phyloP scores from a whole-genome alignment of 2,797 vertebrate species.

The Parotocinclus haroldoi region DNA sequence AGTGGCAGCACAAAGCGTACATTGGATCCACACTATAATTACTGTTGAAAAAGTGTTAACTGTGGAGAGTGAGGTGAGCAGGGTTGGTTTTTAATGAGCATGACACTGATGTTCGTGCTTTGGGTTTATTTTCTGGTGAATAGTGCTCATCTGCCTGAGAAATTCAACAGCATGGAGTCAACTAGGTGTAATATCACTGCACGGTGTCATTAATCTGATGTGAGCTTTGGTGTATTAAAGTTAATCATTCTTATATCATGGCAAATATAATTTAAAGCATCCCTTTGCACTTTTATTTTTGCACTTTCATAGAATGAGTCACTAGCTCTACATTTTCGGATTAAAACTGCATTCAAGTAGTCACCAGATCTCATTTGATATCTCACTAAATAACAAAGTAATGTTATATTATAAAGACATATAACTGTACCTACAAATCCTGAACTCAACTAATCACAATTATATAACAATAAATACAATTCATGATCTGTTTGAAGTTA shows the following conservation, averaged over 20 bases:
- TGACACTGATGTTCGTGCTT: background rate
- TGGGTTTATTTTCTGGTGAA: constrained; percentile 17
- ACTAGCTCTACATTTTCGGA: background rate
- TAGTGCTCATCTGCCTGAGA: constrained; percentile 13
- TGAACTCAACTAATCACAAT: no score
- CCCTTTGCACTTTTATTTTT: background rate
- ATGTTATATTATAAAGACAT: no score
- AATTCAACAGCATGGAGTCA: constrained; percentile 36
- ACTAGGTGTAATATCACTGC: constrained; percentile 24
- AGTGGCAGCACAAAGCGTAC: constrained; percentile 25
- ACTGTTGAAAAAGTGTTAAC: constrained; percentile 37
- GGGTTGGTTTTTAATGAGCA: constrained; percentile 10
- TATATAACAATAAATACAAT: no score
- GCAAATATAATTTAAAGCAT: no score
- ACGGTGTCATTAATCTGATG: constrained; percentile 31
- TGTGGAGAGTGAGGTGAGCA: constrained; percentile 12
- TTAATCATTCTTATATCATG: constrained; percentile 7
- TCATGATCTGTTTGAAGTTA: no score
- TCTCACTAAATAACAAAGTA: no score
- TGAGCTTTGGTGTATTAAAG: constrained; percentile 14
- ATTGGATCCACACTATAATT: constrained; percentile 33
- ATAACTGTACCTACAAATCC: no score
- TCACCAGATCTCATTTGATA: no score
- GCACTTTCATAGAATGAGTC: background rate
- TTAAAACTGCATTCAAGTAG: no score